Evolutionary conservation across 2,888 invertebrate species (phyloP).

Genomic region (Vandiemenella viatica): DNA sequence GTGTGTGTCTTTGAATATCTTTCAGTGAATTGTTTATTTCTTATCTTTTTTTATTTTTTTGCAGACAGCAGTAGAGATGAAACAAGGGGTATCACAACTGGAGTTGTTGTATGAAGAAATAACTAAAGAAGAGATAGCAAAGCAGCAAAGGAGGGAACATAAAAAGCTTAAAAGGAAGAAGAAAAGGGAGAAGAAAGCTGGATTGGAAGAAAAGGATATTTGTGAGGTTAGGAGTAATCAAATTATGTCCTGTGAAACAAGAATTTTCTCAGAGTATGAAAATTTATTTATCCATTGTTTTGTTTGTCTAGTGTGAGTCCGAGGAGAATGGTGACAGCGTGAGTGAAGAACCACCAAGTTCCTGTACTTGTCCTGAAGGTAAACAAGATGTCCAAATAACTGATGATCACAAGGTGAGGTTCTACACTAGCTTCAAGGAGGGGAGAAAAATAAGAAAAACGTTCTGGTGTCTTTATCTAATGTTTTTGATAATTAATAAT

Average conservation of each 20-base stretch:
- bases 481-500: no score
- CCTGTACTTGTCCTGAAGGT: slow-evolving; percentile 14
- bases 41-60: slow-evolving; percentile 10
- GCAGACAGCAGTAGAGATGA: slow-evolving; percentile 69
- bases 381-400: slow-evolving; percentile 5
- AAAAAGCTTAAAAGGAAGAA: slow-evolving; percentile 60
- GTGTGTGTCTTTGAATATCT: background rate
- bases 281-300: background rate
- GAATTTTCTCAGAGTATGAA: background rate
- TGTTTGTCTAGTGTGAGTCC: slow-evolving; percentile 17
- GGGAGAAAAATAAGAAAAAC: no score
- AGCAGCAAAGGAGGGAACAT: slow-evolving; percentile 72
- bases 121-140: slow-evolving; percentile 69
- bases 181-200: slow-evolving; percentile 53
- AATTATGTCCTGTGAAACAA: background rate
- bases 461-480: no score
- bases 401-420: slow-evolving; percentile 9
- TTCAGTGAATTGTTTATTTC: background rate
- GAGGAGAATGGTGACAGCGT: slow-evolving; percentile 17
- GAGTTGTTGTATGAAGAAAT: slow-evolving; percentile 79
- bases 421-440: no score
- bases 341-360: slow-evolving; percentile 9
- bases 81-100: slow-evolving; percentile 75
- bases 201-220: slow-evolving; percentile 31
- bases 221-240: slow-evolving; percentile 28